Evolutionary conservation across 2,888 invertebrate species (phyloP), one percentile per base, ranked within the genome.

Genomic region (Hymenopus coronatus): DNA sequence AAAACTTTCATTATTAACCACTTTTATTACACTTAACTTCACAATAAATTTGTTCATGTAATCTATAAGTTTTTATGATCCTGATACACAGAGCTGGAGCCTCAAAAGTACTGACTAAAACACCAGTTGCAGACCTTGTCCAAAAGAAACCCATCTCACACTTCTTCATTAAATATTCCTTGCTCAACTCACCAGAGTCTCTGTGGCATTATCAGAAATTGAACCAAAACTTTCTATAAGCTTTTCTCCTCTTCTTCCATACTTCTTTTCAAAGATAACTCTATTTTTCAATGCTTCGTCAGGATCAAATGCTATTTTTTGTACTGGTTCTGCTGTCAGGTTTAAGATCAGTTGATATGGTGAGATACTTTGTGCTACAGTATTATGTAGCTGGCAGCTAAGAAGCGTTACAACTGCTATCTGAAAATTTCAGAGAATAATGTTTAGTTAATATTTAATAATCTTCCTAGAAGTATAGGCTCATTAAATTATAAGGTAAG

Each of bases 251-350:
- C 81, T 33, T 7, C 25, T 46, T 9, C 90, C 91, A 92, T 92
- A 91, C 46, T 91, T 91, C 81, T 90, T 89, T 88, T 91, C 91
- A 85, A 91, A 91, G 25, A 89, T 88, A 86, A 90, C 89, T 28
- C 91, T 89, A 85, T 90, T 91, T 87, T 90, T 91, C 54, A 90
- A 85, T 1, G 91, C 91, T 28, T 91, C 91, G 33, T 91, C 91
- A 15, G 91, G 91, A 28, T 90, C 90, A 87, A 91, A 91, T 82
- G 40, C 84, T 20, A 90, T 89, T 25, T 90, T 88, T 28, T 88
- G 84, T n/a, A 28, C 27, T 0, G 84, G 84, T 9, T 84, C 28
- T 6, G 25, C 54, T 20, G 54, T 70, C 54, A 70, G 25, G 54
- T 70, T 70, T 20, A 70, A 70, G 25, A 70, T 1, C 3, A 70